Evolutionary conservation across 2,888 invertebrate species (phyloP), one percentile per base, ranked within the genome.

Genomic region (Anaspis maculata): DNA sequence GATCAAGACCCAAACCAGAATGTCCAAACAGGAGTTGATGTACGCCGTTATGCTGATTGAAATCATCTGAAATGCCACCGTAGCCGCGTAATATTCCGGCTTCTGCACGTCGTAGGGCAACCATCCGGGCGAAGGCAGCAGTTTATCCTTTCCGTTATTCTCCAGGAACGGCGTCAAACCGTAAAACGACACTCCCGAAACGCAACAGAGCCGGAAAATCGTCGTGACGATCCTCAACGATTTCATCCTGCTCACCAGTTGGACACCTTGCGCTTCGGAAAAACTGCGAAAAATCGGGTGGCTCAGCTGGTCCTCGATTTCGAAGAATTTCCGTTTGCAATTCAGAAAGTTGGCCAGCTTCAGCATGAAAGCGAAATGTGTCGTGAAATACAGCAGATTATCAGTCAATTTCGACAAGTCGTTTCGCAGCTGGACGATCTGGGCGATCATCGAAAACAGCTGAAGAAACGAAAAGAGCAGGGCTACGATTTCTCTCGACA

Each of bases 1-100:
- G 12, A 51, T 48, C 21, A 48, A 27, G 14, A 37, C 35, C 9
- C 37, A 39, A 5, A 34, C 32, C 10, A 48, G 36, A 29, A 39
- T 36, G 32, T 51, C 51, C 19, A 19, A 9, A 19, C 6, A 5
- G 5, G 19, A 19, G 9, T 19, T 19, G 19, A 6, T 19, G 19
- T 19, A 19, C 19, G 19, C 19, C 5, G 6, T 19, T 9, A 19
- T 9, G 9, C 6, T 9, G 5, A 19, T 9, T 6, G 19, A 6
- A 5, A 19, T 6, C 19, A 19, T 6, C 5, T 19, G 6, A 9
- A 6, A 19, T 5, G 9, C 5, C 5, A 6, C 5, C 5, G 19
- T 19, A 5, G 9, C 6, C 6, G 9, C 5, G 9, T 19, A 19
- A 19, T 19, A 6, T 9, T 19, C 9, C 19, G 6, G 9, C 5